phyloP scores from a whole-genome alignment of 2,888 invertebrate species.

The Biston betularia region DNA sequence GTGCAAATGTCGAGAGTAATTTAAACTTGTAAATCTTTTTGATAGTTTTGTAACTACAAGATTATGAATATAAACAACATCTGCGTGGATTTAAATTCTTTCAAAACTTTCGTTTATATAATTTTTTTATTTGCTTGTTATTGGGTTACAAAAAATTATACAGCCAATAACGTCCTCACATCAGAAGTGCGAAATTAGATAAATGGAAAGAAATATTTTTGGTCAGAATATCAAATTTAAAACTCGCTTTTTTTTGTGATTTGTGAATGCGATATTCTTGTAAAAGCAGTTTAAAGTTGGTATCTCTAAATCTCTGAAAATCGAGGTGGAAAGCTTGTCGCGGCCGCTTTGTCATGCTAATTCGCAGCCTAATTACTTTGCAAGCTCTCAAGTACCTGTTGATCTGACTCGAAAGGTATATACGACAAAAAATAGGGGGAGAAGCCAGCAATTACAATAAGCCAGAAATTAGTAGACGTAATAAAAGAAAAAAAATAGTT shows the following conservation, averaged over 20 bases:
- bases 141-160: too few species aligned
- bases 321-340: conserved; percentile 45
- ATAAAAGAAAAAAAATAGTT: conserved; percentile 5
- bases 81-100: too few species aligned
- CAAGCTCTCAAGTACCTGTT: conserved; percentile 59
- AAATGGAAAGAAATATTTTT: too few species aligned
- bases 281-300: conserved; percentile 11
- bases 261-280: too few species aligned
- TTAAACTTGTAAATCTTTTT: neutral
- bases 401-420: conserved; percentile 44
- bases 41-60: neutral
- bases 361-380: conserved; percentile 57
- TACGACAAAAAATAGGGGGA: conserved; percentile 5
- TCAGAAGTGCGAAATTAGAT: too few species aligned
- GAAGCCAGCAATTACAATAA: conserved; percentile 6
- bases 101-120: too few species aligned
- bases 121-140: too few species aligned
- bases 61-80: too few species aligned
- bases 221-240: too few species aligned
- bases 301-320: conserved; percentile 32
- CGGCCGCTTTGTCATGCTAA: conserved; percentile 63
- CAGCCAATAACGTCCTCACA: too few species aligned
- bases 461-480: neutral
- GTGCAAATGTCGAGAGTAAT: too few species aligned
- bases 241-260: too few species aligned